Conservation (phyloP, 2,888 invertebrate genomes). For the Pteria penguin region DNA sequence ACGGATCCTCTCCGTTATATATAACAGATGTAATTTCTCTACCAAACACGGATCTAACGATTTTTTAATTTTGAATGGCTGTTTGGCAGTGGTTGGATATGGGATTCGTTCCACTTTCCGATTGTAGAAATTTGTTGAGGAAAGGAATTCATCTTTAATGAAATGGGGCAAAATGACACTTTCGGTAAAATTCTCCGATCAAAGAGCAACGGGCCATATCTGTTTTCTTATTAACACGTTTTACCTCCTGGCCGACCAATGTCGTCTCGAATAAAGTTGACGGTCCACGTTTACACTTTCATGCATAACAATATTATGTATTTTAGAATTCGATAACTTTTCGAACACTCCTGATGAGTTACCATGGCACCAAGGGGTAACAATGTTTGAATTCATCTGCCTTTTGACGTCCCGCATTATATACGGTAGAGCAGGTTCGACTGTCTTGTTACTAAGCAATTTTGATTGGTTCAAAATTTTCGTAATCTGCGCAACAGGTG, state of each 20-base stretch:
- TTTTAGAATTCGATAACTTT: slow-evolving; percentile 27
- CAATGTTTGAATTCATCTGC: not conserved
- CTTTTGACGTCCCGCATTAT: not conserved
- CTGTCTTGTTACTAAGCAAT: slow-evolving; percentile 5
- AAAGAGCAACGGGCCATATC: no score
- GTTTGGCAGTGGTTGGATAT: no score
- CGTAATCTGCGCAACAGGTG: slow-evolving; percentile 24
- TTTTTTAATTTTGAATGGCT: no score
- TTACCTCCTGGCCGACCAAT: not conserved
- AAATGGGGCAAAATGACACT: no score
- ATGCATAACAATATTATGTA: slow-evolving; percentile 16
- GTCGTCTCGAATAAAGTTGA: slow-evolving; percentile 17
- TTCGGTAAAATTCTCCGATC: no score
- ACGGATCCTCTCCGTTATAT: no score
- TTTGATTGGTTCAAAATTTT: slow-evolving; percentile 28
- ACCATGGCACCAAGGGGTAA: slow-evolving; percentile 40
- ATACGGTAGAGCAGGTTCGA: slow-evolving; percentile 16
- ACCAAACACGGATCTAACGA: no score
- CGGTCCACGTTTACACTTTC: slow-evolving; percentile 9
- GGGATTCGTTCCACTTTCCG: no score
- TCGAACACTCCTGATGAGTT: slow-evolving; percentile 31
- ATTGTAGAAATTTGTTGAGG: no score
- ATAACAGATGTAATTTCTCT: no score
- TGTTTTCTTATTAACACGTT: no score
- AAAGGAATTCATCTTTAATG: no score